These are phyloP conservation scores for Cotesia vestalis DNA, from an alignment of 1,140 invertebrate genomes.

Conservation along the genomic window DNA sequence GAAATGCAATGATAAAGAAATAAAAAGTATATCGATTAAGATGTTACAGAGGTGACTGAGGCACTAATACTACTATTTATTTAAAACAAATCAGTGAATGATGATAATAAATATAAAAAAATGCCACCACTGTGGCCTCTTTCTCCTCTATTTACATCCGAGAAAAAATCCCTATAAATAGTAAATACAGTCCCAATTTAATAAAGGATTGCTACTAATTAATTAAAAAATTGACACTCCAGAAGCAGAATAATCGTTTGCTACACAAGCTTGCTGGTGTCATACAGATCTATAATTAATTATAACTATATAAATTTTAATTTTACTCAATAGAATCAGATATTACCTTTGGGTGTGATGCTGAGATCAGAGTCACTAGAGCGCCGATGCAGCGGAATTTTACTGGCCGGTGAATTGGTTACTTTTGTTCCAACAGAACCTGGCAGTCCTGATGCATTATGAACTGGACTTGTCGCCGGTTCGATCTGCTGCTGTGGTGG, in stretches of 20 bases:
- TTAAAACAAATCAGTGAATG: background rate
- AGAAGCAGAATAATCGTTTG: background rate
- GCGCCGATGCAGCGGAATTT: constrained; percentile 74
- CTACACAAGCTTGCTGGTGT: background rate
- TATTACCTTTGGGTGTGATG: constrained; percentile 89
- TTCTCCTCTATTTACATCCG: constrained; percentile 13
- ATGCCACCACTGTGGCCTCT: constrained; percentile 1
- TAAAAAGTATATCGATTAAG: background rate
- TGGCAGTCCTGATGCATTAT: constrained; percentile 42
- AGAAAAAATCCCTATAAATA: background rate
- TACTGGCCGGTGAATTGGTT: constrained; percentile 67
- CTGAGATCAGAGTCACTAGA: constrained; percentile 94
- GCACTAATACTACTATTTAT: constrained; percentile 1
- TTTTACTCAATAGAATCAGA: constrained; percentile 12
- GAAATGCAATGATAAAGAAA: constrained; percentile 23
- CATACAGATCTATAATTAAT: no score
- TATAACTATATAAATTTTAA: no score
- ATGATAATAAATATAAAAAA: background rate
- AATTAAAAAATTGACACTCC: background rate
- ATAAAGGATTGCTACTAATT: no score
- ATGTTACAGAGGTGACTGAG: constrained; percentile 27
- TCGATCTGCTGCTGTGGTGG: constrained; percentile 49
- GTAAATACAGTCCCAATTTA: background rate
- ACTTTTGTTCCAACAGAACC: constrained; percentile 48
- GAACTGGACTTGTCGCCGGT: constrained; percentile 45